phyloP scores from a whole-genome alignment of 2,888 invertebrate genomes.

The Allophyes oxyacanthae region DNA sequence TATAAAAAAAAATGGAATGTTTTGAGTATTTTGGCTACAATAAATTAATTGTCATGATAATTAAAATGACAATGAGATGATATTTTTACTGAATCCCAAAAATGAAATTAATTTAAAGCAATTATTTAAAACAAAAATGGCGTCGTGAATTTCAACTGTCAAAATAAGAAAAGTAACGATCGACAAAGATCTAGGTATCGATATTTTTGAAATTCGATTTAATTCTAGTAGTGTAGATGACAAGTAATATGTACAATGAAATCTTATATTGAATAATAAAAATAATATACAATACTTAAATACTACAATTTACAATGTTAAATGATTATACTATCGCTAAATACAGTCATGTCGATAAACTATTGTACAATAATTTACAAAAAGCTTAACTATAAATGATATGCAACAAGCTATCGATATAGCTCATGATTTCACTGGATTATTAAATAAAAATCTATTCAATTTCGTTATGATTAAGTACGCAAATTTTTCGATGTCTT shows the following conservation, averaged over 20 bases:
- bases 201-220: constrained; percentile 50
- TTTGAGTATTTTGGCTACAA: constrained; percentile 67
- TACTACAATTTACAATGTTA: constrained; percentile 69
- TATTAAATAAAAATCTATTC: constrained; percentile 41
- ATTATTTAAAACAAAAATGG: constrained; percentile 42
- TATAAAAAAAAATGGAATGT: constrained; percentile 61
- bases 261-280: constrained; percentile 79
- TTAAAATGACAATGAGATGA: constrained; percentile 41
- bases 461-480: constrained; percentile 28
- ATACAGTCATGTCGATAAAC: constrained; percentile 80
- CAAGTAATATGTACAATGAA: constrained; percentile 81
- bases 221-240: constrained; percentile 62
- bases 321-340: constrained; percentile 73
- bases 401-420: constrained; percentile 83
- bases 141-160: constrained; percentile 47
- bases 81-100: constrained; percentile 25
- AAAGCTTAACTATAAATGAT: constrained; percentile 86
- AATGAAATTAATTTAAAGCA: constrained; percentile 1
- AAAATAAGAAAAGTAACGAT: constrained; percentile 33
- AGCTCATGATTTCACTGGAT: constrained; percentile 54
- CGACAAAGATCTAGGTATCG: constrained; percentile 35
- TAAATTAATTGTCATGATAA: constrained; percentile 63
- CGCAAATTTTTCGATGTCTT: constrained; percentile 16
- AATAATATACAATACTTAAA: constrained; percentile 78
- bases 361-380: constrained; percentile 88